These are phyloP conservation scores for Vulpes vulpes DNA, from an alignment of 2,113 vertebrate genomes.

Conservation along the genomic window DNA sequence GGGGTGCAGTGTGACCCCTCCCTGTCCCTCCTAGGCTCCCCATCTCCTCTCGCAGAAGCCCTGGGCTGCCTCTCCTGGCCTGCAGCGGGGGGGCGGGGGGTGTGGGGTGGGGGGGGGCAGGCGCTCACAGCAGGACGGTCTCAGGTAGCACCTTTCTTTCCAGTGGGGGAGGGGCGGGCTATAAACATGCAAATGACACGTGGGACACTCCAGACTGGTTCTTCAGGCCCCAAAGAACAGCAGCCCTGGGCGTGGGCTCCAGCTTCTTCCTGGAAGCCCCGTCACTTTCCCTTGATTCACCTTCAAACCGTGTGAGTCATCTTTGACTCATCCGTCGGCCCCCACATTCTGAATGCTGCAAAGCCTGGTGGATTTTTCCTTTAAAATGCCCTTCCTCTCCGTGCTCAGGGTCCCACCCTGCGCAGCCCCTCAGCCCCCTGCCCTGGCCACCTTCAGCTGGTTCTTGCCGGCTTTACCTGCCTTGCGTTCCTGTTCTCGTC, in stretches of 20 bases:
- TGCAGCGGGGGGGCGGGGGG: too few relatives aligned
- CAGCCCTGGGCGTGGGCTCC: background rate
- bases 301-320: background rate
- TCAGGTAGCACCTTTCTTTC: rapidly evolving
- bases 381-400: background rate
- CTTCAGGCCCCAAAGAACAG: background rate
- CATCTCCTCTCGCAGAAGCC: rapidly evolving
- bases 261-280: background rate
- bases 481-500: too few relatives aligned
- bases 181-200: too few relatives aligned
- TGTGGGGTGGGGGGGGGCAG: too few relatives aligned
- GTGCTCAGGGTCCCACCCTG: background rate
- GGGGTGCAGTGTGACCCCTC: background rate
- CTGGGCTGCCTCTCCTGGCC: too few relatives aligned
- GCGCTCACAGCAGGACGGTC: background rate
- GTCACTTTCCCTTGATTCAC: background rate
- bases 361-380: background rate
- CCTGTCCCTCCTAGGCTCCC: background rate
- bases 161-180: background rate
- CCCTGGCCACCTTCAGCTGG: background rate
- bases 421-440: background rate
- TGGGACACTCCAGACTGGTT: background rate
- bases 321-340: background rate
- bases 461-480: background rate
- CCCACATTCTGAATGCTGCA: background rate